Evolutionary conservation across 37 sponge, comb jelly and placozoan species (phyloP), one percentile per base, ranked within the genome.

Genomic region (Petrosia ficiformis): DNA sequence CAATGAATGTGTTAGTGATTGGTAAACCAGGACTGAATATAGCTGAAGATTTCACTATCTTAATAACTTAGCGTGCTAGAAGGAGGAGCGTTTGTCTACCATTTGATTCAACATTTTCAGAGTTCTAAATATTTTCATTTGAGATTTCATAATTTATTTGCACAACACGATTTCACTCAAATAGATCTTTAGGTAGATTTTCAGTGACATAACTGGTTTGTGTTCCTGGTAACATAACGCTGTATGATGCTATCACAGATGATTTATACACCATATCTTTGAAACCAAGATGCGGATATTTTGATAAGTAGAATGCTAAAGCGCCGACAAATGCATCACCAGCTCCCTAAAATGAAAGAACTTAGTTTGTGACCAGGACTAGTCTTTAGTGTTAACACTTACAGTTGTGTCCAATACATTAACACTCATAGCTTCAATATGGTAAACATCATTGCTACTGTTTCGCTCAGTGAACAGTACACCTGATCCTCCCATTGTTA

Each of bases 251-350:
- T 39, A 98, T 89, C 36, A 63, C 32, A 25, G 79, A 74, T 34
- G 94, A 44, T 44, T 88, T 78, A 61, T 44, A 75, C 32, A 98
- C 38, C 56, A 85, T 79, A 8, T 89, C 91, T 1, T 42, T 41
- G 58, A 98, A 74, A 5, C 80, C 24, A 10, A 84, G 54, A n/a
- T 32, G 39, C 39, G 36, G 24, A 26, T 37, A 40, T 34, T 81
- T 78, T 35, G 99, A 89, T 26, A 98, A 72, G 70, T 81, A 93
- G 68, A 70, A 93, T 2, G 94, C 90, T 59, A 98, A 72, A 25
- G 96, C 88, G 28, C 99, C 99, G 6, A 98, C 89, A 88, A 98
- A 98, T 22, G 99, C 96, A 88, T 98, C 99, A 48, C 99, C 99
- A 67, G 99, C 99, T 58, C 99, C 99, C 95, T 95, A 71, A 29